A percentile compares a stretch with the other conserved stretches of the same genome.
Conservation (phyloP, 2,888 invertebrate genomes). For the Drosophila hamatofila region DNA sequence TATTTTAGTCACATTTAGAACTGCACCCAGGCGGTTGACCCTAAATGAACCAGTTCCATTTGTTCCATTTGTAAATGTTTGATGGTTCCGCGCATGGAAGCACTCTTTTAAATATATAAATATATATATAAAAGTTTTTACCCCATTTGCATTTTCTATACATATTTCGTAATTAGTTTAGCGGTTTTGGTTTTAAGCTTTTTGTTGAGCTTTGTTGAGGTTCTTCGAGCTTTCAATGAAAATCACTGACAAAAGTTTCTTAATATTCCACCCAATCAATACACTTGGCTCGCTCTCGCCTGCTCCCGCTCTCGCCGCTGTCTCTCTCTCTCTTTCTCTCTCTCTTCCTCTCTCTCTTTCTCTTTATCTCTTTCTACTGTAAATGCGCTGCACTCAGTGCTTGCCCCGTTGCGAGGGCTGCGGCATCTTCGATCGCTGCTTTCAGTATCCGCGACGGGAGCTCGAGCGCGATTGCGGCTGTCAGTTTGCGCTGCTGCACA, state of each 20-base stretch:
- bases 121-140: conserved; percentile 11
- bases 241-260: conserved; percentile 76
- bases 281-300: conserved; percentile 38
- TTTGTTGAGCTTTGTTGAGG: conserved; percentile 67
- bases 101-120: conserved; percentile 14
- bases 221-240: conserved; percentile 61
- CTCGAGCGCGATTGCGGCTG: conserved; percentile 93
- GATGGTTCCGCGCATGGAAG: conserved; percentile 42
- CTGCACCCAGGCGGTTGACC: conserved; percentile 56
- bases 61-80: conserved; percentile 37
- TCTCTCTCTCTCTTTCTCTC: conserved; percentile 23
- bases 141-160: conserved; percentile 40
- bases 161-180: conserved; percentile 51
- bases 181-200: conserved; percentile 70
- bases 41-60: conserved; percentile 32
- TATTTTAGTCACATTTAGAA: conserved; percentile 45
- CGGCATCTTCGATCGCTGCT: conserved; percentile 95
- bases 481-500: conserved; percentile 95
- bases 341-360: conserved; percentile 27
- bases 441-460: conserved; percentile 92
- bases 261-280: conserved; percentile 51
- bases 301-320: conserved; percentile 31
- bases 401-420: conserved; percentile 91
- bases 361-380: conserved; percentile 32
- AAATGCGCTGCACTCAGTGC: conserved; percentile 73